phyloP scores from a whole-genome alignment of 1,140 invertebrate genomes.

The Papilio aristodemus region DNA sequence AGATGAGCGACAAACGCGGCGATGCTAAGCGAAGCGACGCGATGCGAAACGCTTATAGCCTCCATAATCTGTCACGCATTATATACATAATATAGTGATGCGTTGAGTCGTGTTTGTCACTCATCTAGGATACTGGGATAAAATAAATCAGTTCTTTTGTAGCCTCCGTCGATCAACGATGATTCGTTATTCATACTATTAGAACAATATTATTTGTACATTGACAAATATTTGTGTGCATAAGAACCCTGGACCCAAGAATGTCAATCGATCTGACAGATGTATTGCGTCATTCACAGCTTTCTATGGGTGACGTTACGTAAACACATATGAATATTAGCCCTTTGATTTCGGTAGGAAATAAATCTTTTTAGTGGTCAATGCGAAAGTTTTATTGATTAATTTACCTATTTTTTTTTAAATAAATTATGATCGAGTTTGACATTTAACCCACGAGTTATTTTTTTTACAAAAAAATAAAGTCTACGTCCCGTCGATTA shows the following conservation, averaged over 20 bases:
- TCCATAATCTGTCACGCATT: too few species aligned
- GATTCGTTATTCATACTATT: constrained; percentile 25
- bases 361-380: constrained; percentile 16
- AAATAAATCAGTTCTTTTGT: constrained; percentile 23
- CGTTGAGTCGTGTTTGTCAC: too few species aligned
- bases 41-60: too few species aligned
- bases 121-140: neutral
- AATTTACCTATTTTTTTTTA: neutral
- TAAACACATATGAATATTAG: constrained; percentile 25
- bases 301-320: constrained; percentile 18
- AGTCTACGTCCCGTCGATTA: too few species aligned
- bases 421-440: neutral
- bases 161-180: neutral
- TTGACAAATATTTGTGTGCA: neutral
- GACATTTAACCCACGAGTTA: neutral
- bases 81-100: too few species aligned
- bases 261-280: constrained; percentile 22
- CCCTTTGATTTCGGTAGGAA: constrained; percentile 13
- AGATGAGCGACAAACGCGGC: too few species aligned
- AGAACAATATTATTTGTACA: constrained; percentile 19
- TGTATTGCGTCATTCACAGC: constrained; percentile 19
- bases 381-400: constrained; percentile 12
- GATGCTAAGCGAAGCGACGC: too few species aligned
- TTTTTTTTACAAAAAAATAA: neutral
- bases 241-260: constrained; percentile 22